Evolutionary conservation across 2,797 vertebrate species (phyloP).

Genomic region (Sphenopsis melanotis): DNA sequence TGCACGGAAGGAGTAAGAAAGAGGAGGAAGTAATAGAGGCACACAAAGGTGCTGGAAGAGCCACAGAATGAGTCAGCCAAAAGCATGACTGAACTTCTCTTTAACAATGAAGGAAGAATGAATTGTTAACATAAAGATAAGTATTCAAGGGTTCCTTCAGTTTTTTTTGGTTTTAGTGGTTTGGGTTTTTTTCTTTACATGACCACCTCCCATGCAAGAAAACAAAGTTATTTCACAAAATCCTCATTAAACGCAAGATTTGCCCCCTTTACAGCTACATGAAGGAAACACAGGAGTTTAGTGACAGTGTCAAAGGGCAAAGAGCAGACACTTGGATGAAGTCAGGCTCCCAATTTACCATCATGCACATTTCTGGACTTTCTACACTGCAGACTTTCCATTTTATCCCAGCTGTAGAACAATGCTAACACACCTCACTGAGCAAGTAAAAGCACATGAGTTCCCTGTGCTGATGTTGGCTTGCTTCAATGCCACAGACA

Average conservation of each 20-base stretch:
- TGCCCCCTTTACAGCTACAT: neutral
- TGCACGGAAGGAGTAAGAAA: neutral
- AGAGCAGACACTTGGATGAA: neutral
- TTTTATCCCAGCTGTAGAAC: neutral
- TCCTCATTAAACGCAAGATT: neutral
- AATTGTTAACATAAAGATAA: neutral
- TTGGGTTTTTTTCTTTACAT: neutral
- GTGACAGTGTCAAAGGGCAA: neutral
- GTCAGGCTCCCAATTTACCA: neutral
- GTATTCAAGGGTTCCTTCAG: neutral
- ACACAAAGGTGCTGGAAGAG: neutral
- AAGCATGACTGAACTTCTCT: neutral
- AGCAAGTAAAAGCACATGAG: neutral
- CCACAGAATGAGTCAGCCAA: conserved; percentile 21
- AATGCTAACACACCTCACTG: neutral
- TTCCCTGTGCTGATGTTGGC: neutral
- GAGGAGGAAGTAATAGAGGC: neutral
- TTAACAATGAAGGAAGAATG: neutral
- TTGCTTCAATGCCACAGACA: neutral
- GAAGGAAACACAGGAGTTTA: neutral
- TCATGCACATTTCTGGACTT: neutral
- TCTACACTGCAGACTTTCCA: neutral
- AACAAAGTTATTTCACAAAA: neutral
- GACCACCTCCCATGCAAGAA: neutral
- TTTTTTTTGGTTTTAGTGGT: neutral